Percentiles rank a stretch among this genome's conserved stretches.
These are phyloP conservation scores for Bostrychus sinensis DNA, from an alignment of 2,113 vertebrate genomes.

Conservation along the genomic window DNA sequence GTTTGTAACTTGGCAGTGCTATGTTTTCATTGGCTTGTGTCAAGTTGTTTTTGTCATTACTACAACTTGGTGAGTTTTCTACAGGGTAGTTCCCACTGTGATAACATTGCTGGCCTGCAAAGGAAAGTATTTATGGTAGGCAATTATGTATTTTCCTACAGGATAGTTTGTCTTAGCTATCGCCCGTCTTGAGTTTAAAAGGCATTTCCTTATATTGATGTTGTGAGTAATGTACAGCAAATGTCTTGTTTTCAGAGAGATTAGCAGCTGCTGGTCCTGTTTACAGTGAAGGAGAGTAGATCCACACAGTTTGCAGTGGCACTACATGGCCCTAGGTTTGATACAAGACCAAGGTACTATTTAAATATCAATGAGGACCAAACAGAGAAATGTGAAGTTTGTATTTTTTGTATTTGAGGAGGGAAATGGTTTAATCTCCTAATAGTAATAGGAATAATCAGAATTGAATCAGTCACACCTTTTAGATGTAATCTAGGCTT, in stretches of 20 bases:
- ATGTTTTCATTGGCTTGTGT: slow-evolving; percentile 14
- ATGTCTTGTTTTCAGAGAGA: neutral
- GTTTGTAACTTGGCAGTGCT: slow-evolving; percentile 35
- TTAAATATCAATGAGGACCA: no score
- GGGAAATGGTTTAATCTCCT: no score
- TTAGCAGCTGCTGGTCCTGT: slow-evolving; percentile 13
- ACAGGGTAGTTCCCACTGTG: slow-evolving; percentile 3
- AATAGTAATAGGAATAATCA: no score
- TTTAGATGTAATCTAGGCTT: no score
- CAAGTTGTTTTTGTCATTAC: slow-evolving; percentile 23
- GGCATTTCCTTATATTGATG: neutral
- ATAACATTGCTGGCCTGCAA: slow-evolving; percentile 1
- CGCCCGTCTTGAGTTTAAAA: neutral
- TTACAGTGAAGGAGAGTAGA: neutral
- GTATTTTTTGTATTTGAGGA: no score
- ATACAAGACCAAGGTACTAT: slow-evolving; percentile 4
- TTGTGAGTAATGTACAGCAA: neutral
- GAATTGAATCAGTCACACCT: no score
- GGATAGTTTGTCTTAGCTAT: no score
- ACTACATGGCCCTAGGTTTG: neutral
- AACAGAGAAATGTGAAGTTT: no score
- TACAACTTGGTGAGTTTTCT: slow-evolving; percentile 22
- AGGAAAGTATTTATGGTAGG: neutral
- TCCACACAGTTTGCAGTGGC: neutral
- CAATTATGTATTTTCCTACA: neutral